These are phyloP conservation scores for Stegodyphus mimosarum DNA, from an alignment of 1,140 invertebrate genomes.

Conservation along the genomic window DNA sequence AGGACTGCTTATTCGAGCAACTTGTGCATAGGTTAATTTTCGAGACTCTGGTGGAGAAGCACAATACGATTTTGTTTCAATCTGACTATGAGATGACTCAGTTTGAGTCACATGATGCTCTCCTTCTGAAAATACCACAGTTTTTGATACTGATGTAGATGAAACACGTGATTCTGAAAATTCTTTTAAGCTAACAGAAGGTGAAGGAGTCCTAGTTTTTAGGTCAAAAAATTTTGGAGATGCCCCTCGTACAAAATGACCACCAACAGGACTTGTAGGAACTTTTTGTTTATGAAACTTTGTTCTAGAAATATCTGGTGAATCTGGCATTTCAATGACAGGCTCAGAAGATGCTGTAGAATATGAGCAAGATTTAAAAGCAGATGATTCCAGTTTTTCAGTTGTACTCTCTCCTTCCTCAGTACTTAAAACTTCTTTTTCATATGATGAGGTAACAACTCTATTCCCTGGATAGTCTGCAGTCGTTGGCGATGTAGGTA, in stretches of 20 bases:
- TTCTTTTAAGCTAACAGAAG: slow-evolving; percentile 32
- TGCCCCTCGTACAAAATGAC: slow-evolving; percentile 37
- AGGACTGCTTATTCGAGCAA: slow-evolving; percentile 57
- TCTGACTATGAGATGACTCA: slow-evolving; percentile 49
- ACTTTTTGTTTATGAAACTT: slow-evolving; percentile 7
- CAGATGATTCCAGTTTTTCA: slow-evolving; percentile 53
- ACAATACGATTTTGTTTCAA: slow-evolving; percentile 51
- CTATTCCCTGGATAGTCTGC: slow-evolving; percentile 4
- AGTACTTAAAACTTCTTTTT: slow-evolving; percentile 51
- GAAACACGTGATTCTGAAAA: slow-evolving; percentile 51
- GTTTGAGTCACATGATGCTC: slow-evolving; percentile 46
- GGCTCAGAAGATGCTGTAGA: slow-evolving; percentile 16
- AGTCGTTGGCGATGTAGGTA: slow-evolving; percentile 28
- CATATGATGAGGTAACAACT: slow-evolving; percentile 39
- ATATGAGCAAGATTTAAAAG: slow-evolving; percentile 32
- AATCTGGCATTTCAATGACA: slow-evolving; percentile 40
- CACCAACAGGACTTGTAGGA: slow-evolving; percentile 25
- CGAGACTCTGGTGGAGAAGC: slow-evolving; percentile 34
- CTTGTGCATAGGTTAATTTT: slow-evolving; percentile 60
- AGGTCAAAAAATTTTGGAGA: slow-evolving; percentile 52
- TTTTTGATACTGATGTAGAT: slow-evolving; percentile 48
- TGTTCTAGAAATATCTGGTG: slow-evolving; percentile 11
- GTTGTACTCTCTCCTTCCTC: slow-evolving; percentile 25
- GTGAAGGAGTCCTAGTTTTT: slow-evolving; percentile 40
- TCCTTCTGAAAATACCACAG: slow-evolving; percentile 30